A percentile compares a stretch with the other conserved stretches of the same genome.
phyloP scores from a whole-genome alignment of 2,888 invertebrate species.

The Argyresthia goedartella region DNA sequence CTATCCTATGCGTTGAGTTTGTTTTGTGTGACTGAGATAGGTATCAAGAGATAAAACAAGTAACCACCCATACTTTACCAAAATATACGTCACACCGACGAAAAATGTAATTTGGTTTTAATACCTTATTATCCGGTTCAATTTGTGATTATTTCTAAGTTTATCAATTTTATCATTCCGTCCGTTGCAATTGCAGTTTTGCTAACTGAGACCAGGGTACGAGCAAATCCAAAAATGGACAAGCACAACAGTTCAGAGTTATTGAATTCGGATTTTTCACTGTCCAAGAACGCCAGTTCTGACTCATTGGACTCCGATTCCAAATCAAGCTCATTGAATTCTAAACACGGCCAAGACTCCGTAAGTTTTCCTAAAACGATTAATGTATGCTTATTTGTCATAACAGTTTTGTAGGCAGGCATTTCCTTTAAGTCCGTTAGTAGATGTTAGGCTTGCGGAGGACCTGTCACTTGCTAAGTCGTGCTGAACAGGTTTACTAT shows the following conservation, averaged over 20 bases:
- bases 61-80: too few species aligned
- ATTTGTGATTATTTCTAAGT: too few species aligned
- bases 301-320: slow-evolving; percentile 88
- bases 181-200: too few species aligned
- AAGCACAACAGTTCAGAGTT: slow-evolving; percentile 77
- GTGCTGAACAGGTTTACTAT: slow-evolving; percentile 13
- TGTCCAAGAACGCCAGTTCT: slow-evolving; percentile 82
- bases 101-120: too few species aligned
- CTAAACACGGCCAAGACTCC: slow-evolving; percentile 86
- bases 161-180: too few species aligned
- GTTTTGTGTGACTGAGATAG: too few species aligned
- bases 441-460: slow-evolving; percentile 9
- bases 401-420: slow-evolving; percentile 26
- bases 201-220: too few species aligned
- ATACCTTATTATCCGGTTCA: too few species aligned
- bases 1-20: too few species aligned
- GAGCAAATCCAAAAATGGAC: slow-evolving; percentile 54
- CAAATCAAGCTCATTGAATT: slow-evolving; percentile 87
- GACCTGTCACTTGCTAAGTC: too few species aligned
- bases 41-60: too few species aligned
- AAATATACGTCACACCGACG: too few species aligned
- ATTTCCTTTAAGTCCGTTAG: slow-evolving; percentile 39
- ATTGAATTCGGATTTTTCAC: slow-evolving; percentile 73
- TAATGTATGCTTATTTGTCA: slow-evolving; percentile 54
- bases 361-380: slow-evolving; percentile 72